A percentile compares a stretch with the other conserved stretches of the same genome.
Evolutionary conservation across 2,888 invertebrate genomes (phyloP).

Genomic region (Byasa hedistus): DNA sequence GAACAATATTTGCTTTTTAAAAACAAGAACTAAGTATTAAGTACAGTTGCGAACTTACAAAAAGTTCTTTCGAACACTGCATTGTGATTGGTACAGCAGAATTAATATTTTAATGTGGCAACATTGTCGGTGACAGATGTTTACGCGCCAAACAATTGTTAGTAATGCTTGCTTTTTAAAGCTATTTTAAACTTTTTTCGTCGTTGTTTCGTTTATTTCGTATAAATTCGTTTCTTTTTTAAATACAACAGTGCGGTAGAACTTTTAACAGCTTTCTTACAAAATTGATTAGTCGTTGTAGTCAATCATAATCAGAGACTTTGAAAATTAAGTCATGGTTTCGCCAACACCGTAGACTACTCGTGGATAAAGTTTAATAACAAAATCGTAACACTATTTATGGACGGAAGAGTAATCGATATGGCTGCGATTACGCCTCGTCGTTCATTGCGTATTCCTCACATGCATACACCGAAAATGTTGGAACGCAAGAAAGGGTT

Average conservation of each 20-base stretch:
- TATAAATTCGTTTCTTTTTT: constrained; percentile 32
- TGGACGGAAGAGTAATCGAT: constrained; percentile 38
- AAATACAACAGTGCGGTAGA: constrained; percentile 6
- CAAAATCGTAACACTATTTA: constrained; percentile 2
- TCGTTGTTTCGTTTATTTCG: constrained; percentile 44
- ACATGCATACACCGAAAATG: constrained; percentile 78
- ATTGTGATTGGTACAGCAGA: not conserved
- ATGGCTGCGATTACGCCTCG: constrained; percentile 71
- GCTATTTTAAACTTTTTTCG: constrained; percentile 44
- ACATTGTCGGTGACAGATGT: constrained; percentile 64
- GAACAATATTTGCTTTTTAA: no score
- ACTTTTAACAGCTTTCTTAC: not conserved
- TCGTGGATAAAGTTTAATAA: constrained; percentile 13
- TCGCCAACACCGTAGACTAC: constrained; percentile 33
- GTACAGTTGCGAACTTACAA: no score
- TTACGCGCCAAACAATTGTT: constrained; percentile 74
- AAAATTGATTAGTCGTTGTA: constrained; percentile 10
- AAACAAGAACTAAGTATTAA: no score
- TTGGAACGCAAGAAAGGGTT: constrained; percentile 82
- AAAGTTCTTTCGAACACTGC: not conserved
- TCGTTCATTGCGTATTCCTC: constrained; percentile 60
- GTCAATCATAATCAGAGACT: constrained; percentile 29
- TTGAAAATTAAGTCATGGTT: constrained; percentile 36
- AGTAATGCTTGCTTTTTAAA: constrained; percentile 64
- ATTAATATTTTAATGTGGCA: constrained; percentile 32